Evolutionary conservation across 2,797 vertebrate species (phyloP).

Genomic region (Sitta carolinensis): DNA sequence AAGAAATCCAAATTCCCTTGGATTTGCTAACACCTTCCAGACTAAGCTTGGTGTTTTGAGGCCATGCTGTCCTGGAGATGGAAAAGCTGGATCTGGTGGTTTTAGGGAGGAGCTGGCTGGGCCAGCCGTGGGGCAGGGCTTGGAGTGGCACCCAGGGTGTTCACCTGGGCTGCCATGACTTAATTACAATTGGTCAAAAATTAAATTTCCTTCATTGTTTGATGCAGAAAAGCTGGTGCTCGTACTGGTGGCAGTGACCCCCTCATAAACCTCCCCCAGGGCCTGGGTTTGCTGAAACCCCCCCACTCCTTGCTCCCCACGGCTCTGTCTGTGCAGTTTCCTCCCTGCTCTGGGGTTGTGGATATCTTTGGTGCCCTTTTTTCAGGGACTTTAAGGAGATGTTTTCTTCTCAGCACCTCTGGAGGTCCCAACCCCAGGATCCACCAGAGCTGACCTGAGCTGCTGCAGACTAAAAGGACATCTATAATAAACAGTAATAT

Average conservation of each 20-base stretch:
- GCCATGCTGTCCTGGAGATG: neutral
- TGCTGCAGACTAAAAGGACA: neutral
- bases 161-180: neutral
- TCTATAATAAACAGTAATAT: neutral
- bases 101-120: neutral
- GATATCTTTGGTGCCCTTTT: neutral
- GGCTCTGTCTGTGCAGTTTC: neutral
- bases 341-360: neutral
- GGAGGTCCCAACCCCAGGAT: neutral
- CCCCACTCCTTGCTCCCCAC: neutral
- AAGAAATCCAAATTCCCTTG: slow-evolving; percentile 11
- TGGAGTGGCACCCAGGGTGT: neutral
- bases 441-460: rapidly evolving
- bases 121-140: neutral
- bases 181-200: neutral
- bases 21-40: slow-evolving; percentile 16
- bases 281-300: neutral
- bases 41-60: neutral
- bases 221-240: neutral
- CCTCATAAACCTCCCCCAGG: rapidly evolving
- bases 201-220: neutral
- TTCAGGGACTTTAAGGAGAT: neutral
- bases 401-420: neutral
- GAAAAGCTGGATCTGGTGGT: neutral
- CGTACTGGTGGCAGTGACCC: rapidly evolving